Conservation (phyloP, 2,797 vertebrate genomes). For the Aselliscus stoliczkanus region DNA sequence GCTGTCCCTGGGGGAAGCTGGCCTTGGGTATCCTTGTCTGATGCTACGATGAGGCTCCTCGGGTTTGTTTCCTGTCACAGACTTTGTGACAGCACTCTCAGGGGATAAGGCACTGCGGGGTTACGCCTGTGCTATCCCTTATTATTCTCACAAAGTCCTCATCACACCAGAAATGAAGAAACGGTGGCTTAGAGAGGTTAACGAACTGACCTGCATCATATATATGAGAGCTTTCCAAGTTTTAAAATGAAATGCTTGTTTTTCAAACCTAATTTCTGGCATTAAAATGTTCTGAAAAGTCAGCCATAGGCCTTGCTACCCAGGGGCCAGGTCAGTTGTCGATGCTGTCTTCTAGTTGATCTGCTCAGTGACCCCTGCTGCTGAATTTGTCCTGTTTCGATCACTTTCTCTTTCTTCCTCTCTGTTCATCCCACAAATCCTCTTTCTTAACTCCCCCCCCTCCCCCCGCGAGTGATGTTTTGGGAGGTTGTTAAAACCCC, state of each 20-base stretch:
- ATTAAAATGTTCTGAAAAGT: not conserved
- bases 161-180: not conserved
- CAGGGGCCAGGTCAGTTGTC: too few relatives aligned
- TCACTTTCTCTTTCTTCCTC: slow-evolving; percentile 23
- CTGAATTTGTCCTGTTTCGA: not conserved
- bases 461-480: not conserved
- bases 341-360: fast-evolving
- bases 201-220: not conserved
- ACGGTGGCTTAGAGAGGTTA: not conserved
- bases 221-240: not conserved
- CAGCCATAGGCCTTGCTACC: not conserved
- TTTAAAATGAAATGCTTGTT: slow-evolving; percentile 5
- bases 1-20: not conserved
- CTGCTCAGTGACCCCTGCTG: fast-evolving
- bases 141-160: not conserved
- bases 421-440: not conserved
- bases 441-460: not conserved
- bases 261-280: not conserved
- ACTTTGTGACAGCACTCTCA: not conserved
- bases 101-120: not conserved
- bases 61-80: not conserved
- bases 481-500: slow-evolving; percentile 43
- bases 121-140: fast-evolving
- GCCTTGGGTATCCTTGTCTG: not conserved
- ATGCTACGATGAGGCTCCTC: not conserved